Conservation (phyloP, 2,888 invertebrate genomes). For the Spilarctia lutea region DNA sequence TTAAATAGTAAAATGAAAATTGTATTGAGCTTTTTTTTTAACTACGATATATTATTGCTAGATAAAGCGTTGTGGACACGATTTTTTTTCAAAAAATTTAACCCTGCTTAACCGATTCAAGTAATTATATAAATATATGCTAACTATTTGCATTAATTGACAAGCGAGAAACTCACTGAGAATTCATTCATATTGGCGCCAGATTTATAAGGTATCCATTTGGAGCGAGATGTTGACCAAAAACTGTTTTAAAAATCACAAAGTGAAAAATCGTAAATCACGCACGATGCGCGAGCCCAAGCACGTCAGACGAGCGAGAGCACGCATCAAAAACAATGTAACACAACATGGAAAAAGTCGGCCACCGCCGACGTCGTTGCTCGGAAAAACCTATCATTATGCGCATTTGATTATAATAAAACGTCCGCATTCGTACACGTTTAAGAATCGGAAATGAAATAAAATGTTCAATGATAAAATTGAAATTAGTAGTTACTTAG, state of each 20-base stretch:
- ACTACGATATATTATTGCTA: too few species aligned
- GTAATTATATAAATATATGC: conserved; percentile 65
- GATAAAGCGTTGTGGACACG: too few species aligned
- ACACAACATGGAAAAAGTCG: conserved; percentile 79
- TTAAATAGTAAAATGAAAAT: background rate
- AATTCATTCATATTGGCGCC: conserved; percentile 83
- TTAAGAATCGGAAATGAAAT: conserved; percentile 76
- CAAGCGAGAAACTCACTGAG: conserved; percentile 68
- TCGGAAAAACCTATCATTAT: conserved; percentile 82
- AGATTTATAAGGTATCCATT: conserved; percentile 78
- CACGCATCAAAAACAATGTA: conserved; percentile 76
- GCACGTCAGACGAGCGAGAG: conserved; percentile 56
- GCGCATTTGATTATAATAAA: conserved; percentile 80
- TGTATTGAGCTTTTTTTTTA: background rate
- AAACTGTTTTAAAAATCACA: conserved; percentile 77
- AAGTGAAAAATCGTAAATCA: conserved; percentile 79
- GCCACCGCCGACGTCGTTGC: conserved; percentile 74
- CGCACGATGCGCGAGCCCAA: conserved; percentile 57
- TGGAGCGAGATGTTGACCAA: conserved; percentile 75
- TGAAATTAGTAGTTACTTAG: conserved; percentile 85
- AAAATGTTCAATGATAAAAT: conserved; percentile 82
- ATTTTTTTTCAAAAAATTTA: too few species aligned
- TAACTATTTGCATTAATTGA: conserved; percentile 65
- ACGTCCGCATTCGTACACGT: conserved; percentile 69
- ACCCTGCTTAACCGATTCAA: conserved; percentile 37